Evolutionary conservation across 2,113 vertebrate species (phyloP), one percentile per base, ranked within the genome.

Genomic region (Silurus glanis): DNA sequence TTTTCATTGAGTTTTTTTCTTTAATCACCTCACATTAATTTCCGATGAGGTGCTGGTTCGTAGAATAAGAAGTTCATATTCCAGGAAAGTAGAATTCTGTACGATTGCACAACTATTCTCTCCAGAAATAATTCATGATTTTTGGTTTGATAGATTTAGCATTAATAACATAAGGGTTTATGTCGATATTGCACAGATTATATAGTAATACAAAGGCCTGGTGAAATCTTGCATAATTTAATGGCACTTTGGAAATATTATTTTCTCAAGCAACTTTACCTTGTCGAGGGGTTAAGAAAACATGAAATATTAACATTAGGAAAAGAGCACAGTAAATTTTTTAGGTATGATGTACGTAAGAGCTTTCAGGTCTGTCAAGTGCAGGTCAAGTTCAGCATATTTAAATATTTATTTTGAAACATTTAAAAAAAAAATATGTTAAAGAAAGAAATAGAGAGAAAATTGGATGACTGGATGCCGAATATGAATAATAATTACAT

Each of bases 141-240:
- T 61, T 14, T 9, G 66, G 80, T 84, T 72, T 23, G 59, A 61
- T 78, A n/a, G 28, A 66, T 51, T 28, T 45, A 19, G 16, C 58
- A 17, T 71, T 25, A 74, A 51, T 87, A 45, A 88, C 12, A 81
- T 0, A 72, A 16, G 59, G 7, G 5, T 51, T 64, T 56, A 56
- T 47, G 28, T 28, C 9, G 64, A 25, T 47, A 64, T 61, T 45
- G 37, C 53, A 16, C 5, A 83, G 45, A 47, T 74, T 2, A 61
- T 7, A 9, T 9, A 74, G 25, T 59, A 85, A 55, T 83, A 62
- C 37, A 80, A 81, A 78, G 47, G 25, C 25, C 51, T 53, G 16
- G n/a, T 86, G 14, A 83, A 83, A 85, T 51, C 49, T 85, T 89
- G 76, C 49, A 86, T 87, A 66, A 89, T 89, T 87, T 23, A 90